phyloP scores from a whole-genome alignment of 2,888 invertebrate species.

The Ypsolopha sequella region DNA sequence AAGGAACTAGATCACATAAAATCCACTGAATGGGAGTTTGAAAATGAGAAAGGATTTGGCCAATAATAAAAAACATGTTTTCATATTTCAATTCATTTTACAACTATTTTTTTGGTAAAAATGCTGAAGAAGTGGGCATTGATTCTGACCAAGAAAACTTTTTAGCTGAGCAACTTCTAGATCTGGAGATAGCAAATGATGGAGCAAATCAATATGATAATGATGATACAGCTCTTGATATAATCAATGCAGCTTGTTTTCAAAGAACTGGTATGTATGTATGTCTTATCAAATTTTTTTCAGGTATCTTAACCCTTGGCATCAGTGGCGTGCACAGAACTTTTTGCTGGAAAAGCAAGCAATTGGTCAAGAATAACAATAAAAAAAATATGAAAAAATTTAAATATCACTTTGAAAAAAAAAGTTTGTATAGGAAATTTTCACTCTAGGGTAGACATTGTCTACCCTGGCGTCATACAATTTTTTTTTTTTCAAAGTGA shows the following conservation, averaged over 20 bases:
- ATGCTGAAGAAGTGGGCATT: conserved; percentile 19
- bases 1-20: conserved; percentile 84
- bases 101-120: conserved; percentile 34
- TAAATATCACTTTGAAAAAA: too few species aligned
- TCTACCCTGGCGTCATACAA: too few species aligned
- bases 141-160: conserved; percentile 39
- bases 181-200: conserved; percentile 37
- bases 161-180: conserved; percentile 44
- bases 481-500: too few species aligned
- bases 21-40: conserved; percentile 86
- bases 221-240: conserved; percentile 12
- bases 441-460: too few species aligned
- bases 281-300: neutral
- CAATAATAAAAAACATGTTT: conserved; percentile 54
- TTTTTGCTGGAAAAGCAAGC: too few species aligned
- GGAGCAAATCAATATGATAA: conserved; percentile 8
- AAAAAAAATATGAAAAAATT: too few species aligned
- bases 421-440: too few species aligned
- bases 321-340: too few species aligned
- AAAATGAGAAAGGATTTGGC: conserved; percentile 76
- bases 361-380: too few species aligned
- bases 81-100: conserved; percentile 49
- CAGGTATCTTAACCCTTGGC: too few species aligned
- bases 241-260: conserved; percentile 34
- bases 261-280: conserved; percentile 40